These are phyloP conservation scores for Sceloporus undulatus DNA, from an alignment of 2,113 vertebrate genomes.

Conservation along the genomic window DNA sequence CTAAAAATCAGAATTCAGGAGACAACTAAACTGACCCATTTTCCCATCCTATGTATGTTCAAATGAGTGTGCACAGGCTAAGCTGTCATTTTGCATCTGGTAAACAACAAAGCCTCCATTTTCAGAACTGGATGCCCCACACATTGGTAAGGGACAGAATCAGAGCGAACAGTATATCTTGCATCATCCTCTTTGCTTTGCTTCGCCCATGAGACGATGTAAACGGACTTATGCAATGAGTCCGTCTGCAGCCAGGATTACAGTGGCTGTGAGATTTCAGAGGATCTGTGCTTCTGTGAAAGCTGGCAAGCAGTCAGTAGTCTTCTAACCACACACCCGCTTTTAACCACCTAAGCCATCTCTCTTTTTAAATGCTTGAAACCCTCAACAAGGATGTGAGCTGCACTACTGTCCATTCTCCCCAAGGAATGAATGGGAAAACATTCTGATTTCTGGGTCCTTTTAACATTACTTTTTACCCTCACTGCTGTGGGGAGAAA, in stretches of 20 bases:
- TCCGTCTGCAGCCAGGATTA: background rate
- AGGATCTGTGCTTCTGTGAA: background rate
- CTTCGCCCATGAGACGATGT: background rate
- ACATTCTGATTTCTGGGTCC: background rate
- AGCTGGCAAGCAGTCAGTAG: background rate
- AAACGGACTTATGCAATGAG: background rate
- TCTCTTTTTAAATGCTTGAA: background rate
- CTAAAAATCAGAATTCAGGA: background rate
- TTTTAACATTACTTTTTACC: background rate
- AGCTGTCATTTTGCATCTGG: background rate
- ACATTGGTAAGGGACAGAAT: background rate
- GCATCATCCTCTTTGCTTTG: background rate
- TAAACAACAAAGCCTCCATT: background rate
- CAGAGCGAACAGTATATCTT: background rate
- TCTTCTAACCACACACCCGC: background rate
- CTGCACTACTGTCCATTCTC: background rate
- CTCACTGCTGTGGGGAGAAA: background rate
- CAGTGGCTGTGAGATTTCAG: slow-evolving; percentile 4
- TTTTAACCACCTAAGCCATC: background rate
- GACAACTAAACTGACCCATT: background rate
- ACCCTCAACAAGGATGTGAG: background rate
- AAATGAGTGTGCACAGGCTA: background rate
- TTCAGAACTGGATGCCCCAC: background rate
- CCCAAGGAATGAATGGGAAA: background rate
- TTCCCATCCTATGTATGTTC: background rate